Conservation (phyloP, 2,888 invertebrate genomes). For the Heliconius erato region DNA sequence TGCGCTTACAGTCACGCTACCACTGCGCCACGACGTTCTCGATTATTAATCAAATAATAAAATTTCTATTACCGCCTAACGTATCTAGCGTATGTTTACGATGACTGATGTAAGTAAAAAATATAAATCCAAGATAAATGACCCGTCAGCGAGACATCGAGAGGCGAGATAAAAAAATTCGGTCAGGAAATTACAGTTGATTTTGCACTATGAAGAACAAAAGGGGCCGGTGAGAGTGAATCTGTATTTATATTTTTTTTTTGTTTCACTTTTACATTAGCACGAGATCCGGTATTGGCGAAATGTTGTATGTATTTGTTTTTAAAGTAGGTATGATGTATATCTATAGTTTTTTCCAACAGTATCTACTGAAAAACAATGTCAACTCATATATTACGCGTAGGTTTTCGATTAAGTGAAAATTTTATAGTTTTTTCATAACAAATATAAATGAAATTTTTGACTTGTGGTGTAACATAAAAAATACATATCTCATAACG, state of each 20-base stretch:
- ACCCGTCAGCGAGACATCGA: constrained; percentile 60
- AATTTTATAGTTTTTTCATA: background rate
- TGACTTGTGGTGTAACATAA: too few species aligned
- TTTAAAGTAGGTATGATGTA: background rate
- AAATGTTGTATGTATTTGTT: constrained; percentile 6
- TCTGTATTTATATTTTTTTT: constrained; percentile 55
- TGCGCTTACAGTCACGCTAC: background rate
- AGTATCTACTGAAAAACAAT: background rate
- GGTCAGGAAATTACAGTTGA: constrained; percentile 71
- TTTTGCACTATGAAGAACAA: constrained; percentile 67
- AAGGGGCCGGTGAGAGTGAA: constrained; percentile 69
- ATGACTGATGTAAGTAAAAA: constrained; percentile 29
- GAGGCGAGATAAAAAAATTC: constrained; percentile 58
- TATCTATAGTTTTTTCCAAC: background rate
- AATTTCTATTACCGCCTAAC: constrained; percentile 11
- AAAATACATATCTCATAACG: too few species aligned
- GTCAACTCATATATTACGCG: background rate
- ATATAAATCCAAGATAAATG: constrained; percentile 58
- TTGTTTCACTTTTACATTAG: constrained; percentile 44
- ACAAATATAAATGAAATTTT: too few species aligned
- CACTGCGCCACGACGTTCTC: too few species aligned
- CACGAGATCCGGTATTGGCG: background rate
- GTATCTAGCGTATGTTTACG: constrained; percentile 15
- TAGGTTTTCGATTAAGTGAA: background rate
- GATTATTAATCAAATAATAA: constrained; percentile 20